Evolutionary conservation across 2,797 vertebrate species (phyloP).

Genomic region (Sternotherus odoratus): DNA sequence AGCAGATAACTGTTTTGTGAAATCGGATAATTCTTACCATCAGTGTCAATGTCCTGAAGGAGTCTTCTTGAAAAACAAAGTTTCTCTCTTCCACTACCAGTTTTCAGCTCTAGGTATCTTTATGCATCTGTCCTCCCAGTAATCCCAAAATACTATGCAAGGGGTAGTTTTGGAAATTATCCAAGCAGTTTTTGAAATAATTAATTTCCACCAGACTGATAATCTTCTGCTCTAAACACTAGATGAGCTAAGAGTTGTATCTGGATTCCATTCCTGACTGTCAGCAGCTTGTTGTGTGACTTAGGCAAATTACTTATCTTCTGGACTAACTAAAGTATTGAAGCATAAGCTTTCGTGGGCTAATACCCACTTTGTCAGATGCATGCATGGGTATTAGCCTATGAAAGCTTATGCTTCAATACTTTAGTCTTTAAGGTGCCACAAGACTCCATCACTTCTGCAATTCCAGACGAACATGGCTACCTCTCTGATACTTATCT

Average conservation of each 20-base stretch:
- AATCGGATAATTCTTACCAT: not conserved
- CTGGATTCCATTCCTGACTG: not conserved
- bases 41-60: not conserved
- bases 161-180: not conserved
- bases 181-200: not conserved
- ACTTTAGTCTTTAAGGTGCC: too few species aligned
- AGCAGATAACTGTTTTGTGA: not conserved
- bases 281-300: not conserved
- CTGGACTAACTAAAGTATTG: too few species aligned
- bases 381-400: too few species aligned
- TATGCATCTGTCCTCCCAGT: not conserved
- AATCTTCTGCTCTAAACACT: too few species aligned
- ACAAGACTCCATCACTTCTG: too few species aligned
- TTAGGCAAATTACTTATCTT: not conserved
- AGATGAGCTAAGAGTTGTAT: too few species aligned
- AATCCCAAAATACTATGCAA: not conserved
- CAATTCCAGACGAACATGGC: too few species aligned
- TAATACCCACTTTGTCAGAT: too few species aligned
- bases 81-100: not conserved
- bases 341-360: too few species aligned
- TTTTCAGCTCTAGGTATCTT: not conserved
- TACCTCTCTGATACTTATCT: too few species aligned
- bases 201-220: not conserved
- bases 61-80: not conserved
- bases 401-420: too few species aligned